Evolutionary conservation across 2,113 vertebrate genomes (phyloP).

Genomic region (Heloderma charlesbogerti): DNA sequence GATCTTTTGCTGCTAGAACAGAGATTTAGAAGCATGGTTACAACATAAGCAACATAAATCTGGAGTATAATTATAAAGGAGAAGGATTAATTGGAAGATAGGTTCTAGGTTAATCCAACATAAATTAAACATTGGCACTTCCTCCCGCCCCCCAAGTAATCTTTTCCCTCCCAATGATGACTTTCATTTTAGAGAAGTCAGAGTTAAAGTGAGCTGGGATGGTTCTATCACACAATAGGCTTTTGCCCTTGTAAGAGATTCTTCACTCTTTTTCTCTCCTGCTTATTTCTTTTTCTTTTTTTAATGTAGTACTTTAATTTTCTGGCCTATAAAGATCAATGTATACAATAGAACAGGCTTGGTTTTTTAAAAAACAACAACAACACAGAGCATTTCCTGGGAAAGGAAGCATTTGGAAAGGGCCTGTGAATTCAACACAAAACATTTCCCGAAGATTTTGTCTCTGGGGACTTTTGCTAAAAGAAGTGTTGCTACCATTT

Average conservation of each 20-base stretch:
- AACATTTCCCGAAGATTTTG: conserved; percentile 69
- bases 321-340: not conserved
- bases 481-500: conserved; percentile 78
- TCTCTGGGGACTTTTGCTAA: conserved; percentile 75
- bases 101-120: conserved; percentile 33
- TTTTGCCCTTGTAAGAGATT: not conserved
- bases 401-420: conserved; percentile 36
- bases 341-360: not conserved
- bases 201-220: not conserved
- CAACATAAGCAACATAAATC: conserved; percentile 38
- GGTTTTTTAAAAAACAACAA: conserved; percentile 40
- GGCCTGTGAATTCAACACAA: conserved; percentile 62
- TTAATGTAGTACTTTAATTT: not conserved
- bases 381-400: conserved; percentile 18
- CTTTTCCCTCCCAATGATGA: not conserved
- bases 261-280: not conserved
- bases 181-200: rapidly evolving
- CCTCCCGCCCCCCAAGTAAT: not conserved
- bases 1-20: conserved; percentile 20
- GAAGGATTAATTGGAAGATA: conserved; percentile 32
- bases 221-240: not conserved
- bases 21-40: conserved; percentile 1
- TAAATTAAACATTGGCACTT: conserved; percentile 21
- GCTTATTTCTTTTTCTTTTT: not conserved
- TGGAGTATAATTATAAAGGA: conserved; percentile 21